Evolutionary conservation across 92 coral and sea anemone species (phyloP).

Genomic region (Parazoanthus atlanticus): DNA sequence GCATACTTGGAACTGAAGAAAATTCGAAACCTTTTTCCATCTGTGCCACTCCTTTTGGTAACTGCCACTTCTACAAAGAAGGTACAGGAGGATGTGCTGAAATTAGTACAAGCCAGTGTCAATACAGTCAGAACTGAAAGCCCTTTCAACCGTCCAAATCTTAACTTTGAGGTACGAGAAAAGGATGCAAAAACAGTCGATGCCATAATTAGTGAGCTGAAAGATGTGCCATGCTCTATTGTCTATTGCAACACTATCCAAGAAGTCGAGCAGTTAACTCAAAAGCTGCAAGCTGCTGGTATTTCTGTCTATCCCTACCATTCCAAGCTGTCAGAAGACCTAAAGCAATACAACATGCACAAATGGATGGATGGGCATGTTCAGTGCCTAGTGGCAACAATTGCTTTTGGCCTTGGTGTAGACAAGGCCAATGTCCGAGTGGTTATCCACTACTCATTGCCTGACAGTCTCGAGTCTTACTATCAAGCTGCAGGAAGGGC

Average conservation of each 20-base stretch:
- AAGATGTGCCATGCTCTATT: slow-evolving; percentile 23
- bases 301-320: slow-evolving; percentile 26
- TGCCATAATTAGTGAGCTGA: slow-evolving; percentile 4
- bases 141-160: slow-evolving; percentile 28
- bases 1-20: slow-evolving; percentile 10
- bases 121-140: background rate
- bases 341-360: background rate
- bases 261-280: slow-evolving; percentile 50
- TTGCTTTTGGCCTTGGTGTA: slow-evolving; percentile 52
- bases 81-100: slow-evolving; percentile 23
- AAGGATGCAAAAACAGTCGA: slow-evolving; percentile 12
- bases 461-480: slow-evolving; percentile 37
- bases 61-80: slow-evolving; percentile 28
- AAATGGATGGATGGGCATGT: slow-evolving; percentile 37
- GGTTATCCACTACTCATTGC: slow-evolving; percentile 42
- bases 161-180: background rate
- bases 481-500: slow-evolving; percentile 49
- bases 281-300: slow-evolving; percentile 42
- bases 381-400: slow-evolving; percentile 41
- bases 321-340: slow-evolving; percentile 34
- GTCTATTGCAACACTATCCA: slow-evolving; percentile 43
- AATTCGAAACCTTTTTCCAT: background rate
- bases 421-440: slow-evolving; percentile 44
- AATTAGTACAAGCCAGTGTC: background rate
- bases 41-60: slow-evolving; percentile 6